These are phyloP conservation scores for Heliconius hewitsoni DNA, from an alignment of 1,140 invertebrate species.

Conservation along the genomic window DNA sequence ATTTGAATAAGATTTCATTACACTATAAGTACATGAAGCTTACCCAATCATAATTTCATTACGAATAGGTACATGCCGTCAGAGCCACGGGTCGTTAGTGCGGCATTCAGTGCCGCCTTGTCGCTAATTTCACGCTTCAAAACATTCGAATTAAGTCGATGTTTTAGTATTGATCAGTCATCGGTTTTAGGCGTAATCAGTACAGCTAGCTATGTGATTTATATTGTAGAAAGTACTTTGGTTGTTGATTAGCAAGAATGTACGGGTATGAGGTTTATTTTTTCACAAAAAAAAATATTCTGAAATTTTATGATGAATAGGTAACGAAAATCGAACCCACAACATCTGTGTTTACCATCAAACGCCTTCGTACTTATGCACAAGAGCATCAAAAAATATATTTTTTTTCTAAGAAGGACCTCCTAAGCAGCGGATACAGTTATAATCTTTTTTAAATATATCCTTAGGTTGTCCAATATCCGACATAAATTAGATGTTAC, in stretches of 20 bases:
- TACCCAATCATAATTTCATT: slow-evolving; percentile 32
- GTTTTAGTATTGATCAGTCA: slow-evolving; percentile 33
- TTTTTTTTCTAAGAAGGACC: not conserved
- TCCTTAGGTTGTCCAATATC: not conserved
- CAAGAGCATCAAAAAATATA: not conserved
- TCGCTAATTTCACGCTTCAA: slow-evolving; percentile 46
- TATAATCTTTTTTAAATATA: slow-evolving; percentile 9
- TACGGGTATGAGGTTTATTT: too few species aligned
- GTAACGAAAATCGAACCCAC: too few species aligned
- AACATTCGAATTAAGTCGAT: slow-evolving; percentile 44
- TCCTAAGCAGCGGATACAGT: not conserved
- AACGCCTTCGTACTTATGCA: not conserved
- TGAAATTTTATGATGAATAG: too few species aligned
- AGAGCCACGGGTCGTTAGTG: slow-evolving; percentile 33
- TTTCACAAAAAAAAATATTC: too few species aligned
- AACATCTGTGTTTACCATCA: too few species aligned
- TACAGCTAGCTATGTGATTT: not conserved
- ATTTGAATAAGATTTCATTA: not conserved
- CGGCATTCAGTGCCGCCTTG: slow-evolving; percentile 37
- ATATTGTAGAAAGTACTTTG: not conserved
- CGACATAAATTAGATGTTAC: slow-evolving; percentile 2
- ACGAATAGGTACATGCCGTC: slow-evolving; percentile 10
- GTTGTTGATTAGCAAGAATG: not conserved
- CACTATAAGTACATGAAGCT: not conserved
- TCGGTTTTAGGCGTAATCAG: slow-evolving; percentile 13